phyloP scores from a whole-genome alignment of 2,888 invertebrate genomes.

The Epistrophe grossulariae region DNA sequence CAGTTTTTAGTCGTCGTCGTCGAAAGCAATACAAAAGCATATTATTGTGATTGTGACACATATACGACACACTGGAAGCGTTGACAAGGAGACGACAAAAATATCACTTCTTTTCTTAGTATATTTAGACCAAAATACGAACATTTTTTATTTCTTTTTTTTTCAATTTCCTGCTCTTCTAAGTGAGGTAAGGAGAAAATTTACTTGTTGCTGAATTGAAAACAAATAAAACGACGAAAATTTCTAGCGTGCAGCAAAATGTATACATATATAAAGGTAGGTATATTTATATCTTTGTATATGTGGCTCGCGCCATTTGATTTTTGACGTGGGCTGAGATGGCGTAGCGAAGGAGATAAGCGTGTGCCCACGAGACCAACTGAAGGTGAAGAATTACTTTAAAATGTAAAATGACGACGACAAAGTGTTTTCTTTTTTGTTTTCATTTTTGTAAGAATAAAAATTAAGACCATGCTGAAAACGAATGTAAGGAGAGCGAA shows the following conservation, averaged over 20 bases:
- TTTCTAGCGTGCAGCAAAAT: slow-evolving; percentile 49
- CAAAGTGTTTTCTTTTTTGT: slow-evolving; percentile 20
- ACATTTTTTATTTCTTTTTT: neutral
- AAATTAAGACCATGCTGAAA: neutral
- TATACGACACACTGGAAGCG: slow-evolving; percentile 35
- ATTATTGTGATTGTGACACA: neutral
- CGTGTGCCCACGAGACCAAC: slow-evolving; percentile 57
- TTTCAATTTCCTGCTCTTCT: slow-evolving; percentile 3
- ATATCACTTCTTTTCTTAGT: slow-evolving; percentile 14
- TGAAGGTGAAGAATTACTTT: slow-evolving; percentile 70
- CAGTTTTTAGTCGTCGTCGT: neutral
- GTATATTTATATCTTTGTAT: neutral
- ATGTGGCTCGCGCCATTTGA: slow-evolving; percentile 61
- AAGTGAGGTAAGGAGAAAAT: neutral
- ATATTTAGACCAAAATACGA: slow-evolving; percentile 41
- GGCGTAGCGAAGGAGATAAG: slow-evolving; percentile 67
- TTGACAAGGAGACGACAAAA: slow-evolving; percentile 52
- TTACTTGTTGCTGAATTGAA: neutral
- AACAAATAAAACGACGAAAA: neutral
- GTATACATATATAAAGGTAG: too few species aligned
- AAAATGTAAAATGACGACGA: slow-evolving; percentile 46
- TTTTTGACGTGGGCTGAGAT: slow-evolving; percentile 63
- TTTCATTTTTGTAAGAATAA: neutral
- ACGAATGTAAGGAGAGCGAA: neutral
- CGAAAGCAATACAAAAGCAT: neutral